phyloP scores from a whole-genome alignment of 2,888 invertebrate species.

The Beris chalybata region DNA sequence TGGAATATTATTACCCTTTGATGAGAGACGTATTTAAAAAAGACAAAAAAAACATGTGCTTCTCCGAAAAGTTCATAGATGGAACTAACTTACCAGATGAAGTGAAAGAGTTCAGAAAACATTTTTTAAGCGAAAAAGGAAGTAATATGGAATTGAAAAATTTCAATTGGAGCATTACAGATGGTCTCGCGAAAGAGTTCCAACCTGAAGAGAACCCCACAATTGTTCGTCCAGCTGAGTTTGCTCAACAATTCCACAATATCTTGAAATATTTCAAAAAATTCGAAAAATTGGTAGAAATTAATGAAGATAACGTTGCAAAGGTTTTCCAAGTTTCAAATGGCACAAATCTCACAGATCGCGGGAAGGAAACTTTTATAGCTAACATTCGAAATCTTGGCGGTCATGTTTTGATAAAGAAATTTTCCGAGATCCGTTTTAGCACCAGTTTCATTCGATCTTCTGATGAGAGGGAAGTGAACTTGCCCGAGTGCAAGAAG shows the following conservation, averaged over 20 bases:
- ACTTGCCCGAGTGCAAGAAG: too few species aligned
- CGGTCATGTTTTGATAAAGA: constrained; percentile 8
- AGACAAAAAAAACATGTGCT: not conserved
- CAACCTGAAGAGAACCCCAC: not conserved
- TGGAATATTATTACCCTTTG: not conserved
- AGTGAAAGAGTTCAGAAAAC: not conserved
- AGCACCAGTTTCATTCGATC: constrained; percentile 13
- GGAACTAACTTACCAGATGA: not conserved
- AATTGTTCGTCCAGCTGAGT: not conserved
- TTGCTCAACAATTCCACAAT: constrained; percentile 5
- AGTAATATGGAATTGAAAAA: constrained; percentile 9
- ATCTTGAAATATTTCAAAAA: not conserved
- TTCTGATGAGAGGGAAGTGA: too few species aligned
- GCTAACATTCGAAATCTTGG: constrained; percentile 6
- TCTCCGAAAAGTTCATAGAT: not conserved
- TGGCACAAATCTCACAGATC: too few species aligned
- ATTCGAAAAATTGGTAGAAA: not conserved
- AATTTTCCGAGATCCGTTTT: constrained; percentile 10
- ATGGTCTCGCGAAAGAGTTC: constrained; percentile 1
- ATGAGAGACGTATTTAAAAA: constrained; percentile 6
- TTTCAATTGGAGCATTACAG: not conserved
- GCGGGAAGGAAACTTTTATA: not conserved
- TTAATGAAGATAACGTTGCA: not conserved
- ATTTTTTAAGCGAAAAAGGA: too few species aligned
- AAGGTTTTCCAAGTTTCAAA: too few species aligned